Base-by-base conservation (phyloP, 2,888 invertebrate species). In the Lochmaea capreae region DNA sequence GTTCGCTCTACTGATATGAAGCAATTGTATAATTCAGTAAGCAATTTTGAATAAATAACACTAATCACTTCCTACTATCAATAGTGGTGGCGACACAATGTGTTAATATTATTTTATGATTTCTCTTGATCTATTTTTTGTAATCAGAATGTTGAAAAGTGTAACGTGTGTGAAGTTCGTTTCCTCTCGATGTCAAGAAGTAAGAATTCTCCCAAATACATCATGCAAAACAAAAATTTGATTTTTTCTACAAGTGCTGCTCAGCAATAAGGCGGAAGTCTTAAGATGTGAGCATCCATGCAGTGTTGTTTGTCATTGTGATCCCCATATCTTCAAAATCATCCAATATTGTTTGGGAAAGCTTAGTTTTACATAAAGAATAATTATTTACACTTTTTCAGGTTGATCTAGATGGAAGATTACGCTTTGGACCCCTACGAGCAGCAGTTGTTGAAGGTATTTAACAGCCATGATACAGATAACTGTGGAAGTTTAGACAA, bases 391-490 rank as follows among this genome's bases (percentile, higher is more conserved):
- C 3, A 33, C n/a, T 49, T 33, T 71, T 74, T n/a, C 54, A 74
- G 74, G 58, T 52, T 9, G 42, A 52, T 59, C 46, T 62, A 43
- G 39, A 80, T 80, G 80, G 79, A 80, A 4, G 78, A 79, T 22
- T 77, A 77, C 66, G 73, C 77, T 22, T 69, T 91, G 86, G 93
- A 94, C 88, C 94, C 93, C 61, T 95, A 95, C 85, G 95, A 95
- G 86, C 92, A 93, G 87, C 94, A 95, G 89, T 89, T 95, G 83
- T 91, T 93, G 82, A 91, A 92, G 81, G 94, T 95, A 84, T 95
- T 95, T 85, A 92, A 93, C 86, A 94, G 93, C 84, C 94, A 94
- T 88, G 93, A 94, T 87, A 89, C 90, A 78, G 91, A 92, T 84
- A 91, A 91, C 82, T 89, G 90, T 83, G 93, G 93, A 80, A 90